Evolutionary conservation across 2,888 invertebrate species (phyloP).

Genomic region (Mylabris sibirica): DNA sequence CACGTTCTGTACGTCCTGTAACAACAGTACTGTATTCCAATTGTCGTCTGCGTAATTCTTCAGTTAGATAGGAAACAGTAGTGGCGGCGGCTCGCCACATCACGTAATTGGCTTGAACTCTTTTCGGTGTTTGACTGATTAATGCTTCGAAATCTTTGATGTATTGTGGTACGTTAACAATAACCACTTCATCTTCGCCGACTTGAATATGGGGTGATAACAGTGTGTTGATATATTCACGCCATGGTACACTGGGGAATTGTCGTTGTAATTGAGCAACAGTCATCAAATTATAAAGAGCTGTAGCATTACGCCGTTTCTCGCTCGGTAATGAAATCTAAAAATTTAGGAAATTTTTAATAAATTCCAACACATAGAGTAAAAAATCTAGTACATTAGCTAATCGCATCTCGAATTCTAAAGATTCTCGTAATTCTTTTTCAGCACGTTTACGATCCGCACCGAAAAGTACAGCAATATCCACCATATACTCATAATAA

Average conservation of each 20-base stretch:
- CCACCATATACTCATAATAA: slow-evolving; percentile 87
- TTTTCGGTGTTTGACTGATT: slow-evolving; percentile 65
- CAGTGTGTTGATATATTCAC: slow-evolving; percentile 83
- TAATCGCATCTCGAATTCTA: slow-evolving; percentile 87
- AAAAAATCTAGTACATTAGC: slow-evolving; percentile 75
- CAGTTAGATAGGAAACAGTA: slow-evolving; percentile 81
- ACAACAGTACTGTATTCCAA: slow-evolving; percentile 81
- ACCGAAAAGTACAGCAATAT: slow-evolving; percentile 85
- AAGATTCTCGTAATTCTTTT: slow-evolving; percentile 77
- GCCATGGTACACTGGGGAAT: slow-evolving; percentile 82
- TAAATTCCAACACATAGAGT: slow-evolving; percentile 5
- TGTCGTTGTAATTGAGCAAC: slow-evolving; percentile 77
- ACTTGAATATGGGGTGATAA: slow-evolving; percentile 72
- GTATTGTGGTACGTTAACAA: slow-evolving; percentile 86
- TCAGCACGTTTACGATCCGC: slow-evolving; percentile 75
- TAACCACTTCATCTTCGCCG: slow-evolving; percentile 75
- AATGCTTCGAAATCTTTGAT: slow-evolving; percentile 74
- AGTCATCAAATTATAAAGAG: slow-evolving; percentile 91
- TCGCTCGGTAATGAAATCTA: slow-evolving; percentile 88
- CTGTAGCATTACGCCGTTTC: slow-evolving; percentile 88
- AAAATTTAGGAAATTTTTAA: slow-evolving; percentile 21
- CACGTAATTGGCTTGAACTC: slow-evolving; percentile 86
- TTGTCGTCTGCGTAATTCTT: slow-evolving; percentile 79
- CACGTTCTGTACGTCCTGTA: slow-evolving; percentile 83
- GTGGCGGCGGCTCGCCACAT: slow-evolving; percentile 90